Base-by-base conservation (phyloP, 1,140 invertebrate species). In the Trigoniulus corallinus region DNA sequence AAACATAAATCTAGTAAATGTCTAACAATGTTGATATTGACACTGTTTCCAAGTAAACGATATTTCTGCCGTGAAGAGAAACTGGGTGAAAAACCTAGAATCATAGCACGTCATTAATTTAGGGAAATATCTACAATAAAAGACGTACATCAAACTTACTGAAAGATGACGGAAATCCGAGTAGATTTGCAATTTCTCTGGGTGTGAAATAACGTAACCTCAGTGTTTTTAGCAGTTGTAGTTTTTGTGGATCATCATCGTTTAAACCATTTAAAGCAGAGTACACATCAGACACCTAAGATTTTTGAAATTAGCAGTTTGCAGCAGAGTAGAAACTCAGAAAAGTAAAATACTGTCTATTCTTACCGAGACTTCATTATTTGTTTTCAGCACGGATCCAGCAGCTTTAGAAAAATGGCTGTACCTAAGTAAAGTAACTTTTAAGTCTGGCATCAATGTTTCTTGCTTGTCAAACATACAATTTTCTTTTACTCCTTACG, bases 151-250 rank as follows among this genome's bases (percentile, higher is more conserved):
- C 7, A 10, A 1, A 52, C 50, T 58, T 56, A 72, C 69, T 50
- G 58, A 73, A 76, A 57, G 79, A 70, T 1, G 57, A 29, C 15
- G 89, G 88, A 72, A 94, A 95, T 62, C 79, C 81, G 82, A 96
- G 86, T 29, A 96, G 64, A 57, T 78, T 75, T 39, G 80, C 75
- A 12, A 95, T 75, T 77, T 97, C 91, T 60, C 64, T 74, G 0
- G 89, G 87, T 34, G 86, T 91, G 62, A 96, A 96, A 68, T 81
- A 94, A 55, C 92, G 72, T 49, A 95, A 65, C 56, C 79, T 73
- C 44, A 93, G 65, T 50, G 67, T 62, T 61, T 68, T 69, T 2
- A 88, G 58, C 26, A 72, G 47, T 27, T 73, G 50, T 34, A 76
- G 56, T 58, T 68, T 72, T 46, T 71, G 61, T 23, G 67, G 37